phyloP scores from a whole-genome alignment of 2,797 vertebrate genomes.

The Dendrocincla fuliginosa region DNA sequence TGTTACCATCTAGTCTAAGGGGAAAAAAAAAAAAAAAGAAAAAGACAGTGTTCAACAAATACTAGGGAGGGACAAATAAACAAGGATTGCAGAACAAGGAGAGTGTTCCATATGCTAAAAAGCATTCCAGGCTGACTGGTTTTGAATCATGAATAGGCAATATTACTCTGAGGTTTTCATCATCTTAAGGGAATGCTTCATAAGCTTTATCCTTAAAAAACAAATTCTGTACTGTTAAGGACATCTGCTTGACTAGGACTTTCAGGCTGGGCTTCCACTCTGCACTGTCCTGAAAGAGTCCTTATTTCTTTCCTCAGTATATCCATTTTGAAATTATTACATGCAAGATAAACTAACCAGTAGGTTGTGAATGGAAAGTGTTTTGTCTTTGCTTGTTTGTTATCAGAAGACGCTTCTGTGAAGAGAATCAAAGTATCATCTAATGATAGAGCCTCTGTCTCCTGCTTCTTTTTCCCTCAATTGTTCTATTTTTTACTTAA shows the following conservation, averaged over 20 bases:
- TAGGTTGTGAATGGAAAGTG: not conserved
- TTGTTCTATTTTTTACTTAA: not conserved
- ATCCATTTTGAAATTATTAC: not conserved
- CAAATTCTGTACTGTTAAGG: not conserved
- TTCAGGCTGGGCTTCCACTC: not conserved
- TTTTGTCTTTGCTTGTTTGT: not conserved
- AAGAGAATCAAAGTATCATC: not conserved
- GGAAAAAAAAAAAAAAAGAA: not conserved
- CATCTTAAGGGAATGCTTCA: not conserved
- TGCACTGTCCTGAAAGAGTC: not conserved
- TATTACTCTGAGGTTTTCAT: not conserved
- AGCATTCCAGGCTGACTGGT: fast-evolving
- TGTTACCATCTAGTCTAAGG: not conserved
- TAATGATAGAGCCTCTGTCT: not conserved
- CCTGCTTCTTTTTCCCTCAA: not conserved
- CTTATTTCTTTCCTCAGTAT: not conserved
- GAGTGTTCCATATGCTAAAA: not conserved
- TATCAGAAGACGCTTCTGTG: not conserved
- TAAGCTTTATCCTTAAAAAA: not conserved
- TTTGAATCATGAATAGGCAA: not conserved
- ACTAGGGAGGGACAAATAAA: not conserved
- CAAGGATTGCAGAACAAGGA: not conserved
- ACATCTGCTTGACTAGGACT: not conserved
- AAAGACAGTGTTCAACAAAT: not conserved
- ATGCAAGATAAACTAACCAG: not conserved